Percentiles rank a stretch among this genome's conserved stretches.
These are phyloP conservation scores for Cryptosula pallasiana DNA, from an alignment of 2,888 invertebrate species.

Conservation along the genomic window DNA sequence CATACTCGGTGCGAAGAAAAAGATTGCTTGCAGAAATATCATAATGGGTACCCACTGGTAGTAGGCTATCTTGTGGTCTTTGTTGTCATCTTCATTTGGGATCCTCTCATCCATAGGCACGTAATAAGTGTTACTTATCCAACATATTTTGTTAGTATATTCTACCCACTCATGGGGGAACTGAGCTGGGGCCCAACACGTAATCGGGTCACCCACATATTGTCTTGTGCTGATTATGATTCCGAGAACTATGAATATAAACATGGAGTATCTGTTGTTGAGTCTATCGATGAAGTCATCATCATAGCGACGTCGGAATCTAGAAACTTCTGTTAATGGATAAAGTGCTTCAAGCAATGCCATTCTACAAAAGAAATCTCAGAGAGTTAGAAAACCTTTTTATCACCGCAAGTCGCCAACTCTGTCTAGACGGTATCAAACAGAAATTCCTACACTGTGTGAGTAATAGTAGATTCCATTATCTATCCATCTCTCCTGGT, in stretches of 20 bases:
- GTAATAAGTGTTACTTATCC: conserved; percentile 58
- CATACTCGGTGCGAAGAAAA: conserved; percentile 56
- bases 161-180: conserved; percentile 57
- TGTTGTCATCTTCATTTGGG: conserved; percentile 6
- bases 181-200: conserved; percentile 54
- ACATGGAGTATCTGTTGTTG: conserved; percentile 55
- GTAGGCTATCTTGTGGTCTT: conserved; percentile 33
- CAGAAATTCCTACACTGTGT: no score
- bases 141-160: conserved; percentile 58
- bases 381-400: no score
- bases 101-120: conserved; percentile 27
- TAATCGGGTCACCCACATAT: conserved; percentile 52
- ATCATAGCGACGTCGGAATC: conserved; percentile 42
- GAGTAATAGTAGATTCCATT: no score
- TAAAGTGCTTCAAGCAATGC: conserved; percentile 24
- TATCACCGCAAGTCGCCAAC: no score
- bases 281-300: conserved; percentile 54
- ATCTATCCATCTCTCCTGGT: no score
- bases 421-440: no score
- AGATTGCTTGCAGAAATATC: conserved; percentile 54
- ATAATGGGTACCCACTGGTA: conserved; percentile 55
- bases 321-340: conserved; percentile 19
- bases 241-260: conserved; percentile 83
- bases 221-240: conserved; percentile 86
- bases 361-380: conserved; percentile 18